A percentile compares a stretch with the other conserved stretches of the same genome.
These are phyloP conservation scores for Gymnobelideus leadbeateri DNA, from an alignment of 2,113 vertebrate species.

Conservation along the genomic window DNA sequence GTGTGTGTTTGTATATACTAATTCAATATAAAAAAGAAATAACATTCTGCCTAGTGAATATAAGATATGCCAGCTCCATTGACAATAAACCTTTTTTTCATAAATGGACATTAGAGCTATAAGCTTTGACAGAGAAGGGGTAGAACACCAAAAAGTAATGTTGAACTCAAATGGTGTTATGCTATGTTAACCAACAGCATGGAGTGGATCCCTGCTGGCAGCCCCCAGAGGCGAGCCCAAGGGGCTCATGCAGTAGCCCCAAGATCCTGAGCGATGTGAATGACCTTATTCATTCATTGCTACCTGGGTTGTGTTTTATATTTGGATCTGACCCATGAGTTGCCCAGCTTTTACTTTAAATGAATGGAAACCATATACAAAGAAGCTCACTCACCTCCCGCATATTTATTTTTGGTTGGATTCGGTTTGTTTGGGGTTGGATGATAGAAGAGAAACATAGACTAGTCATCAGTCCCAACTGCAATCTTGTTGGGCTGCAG, in stretches of 20 bases:
- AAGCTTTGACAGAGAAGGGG: background rate
- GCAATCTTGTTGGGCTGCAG: background rate
- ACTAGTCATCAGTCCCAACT: background rate
- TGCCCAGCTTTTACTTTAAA: background rate
- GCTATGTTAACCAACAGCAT: background rate
- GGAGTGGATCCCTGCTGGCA: background rate
- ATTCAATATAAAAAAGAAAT: background rate
- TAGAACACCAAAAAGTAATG: background rate
- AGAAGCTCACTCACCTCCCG: background rate
- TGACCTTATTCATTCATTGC: background rate
- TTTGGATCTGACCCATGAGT: background rate
- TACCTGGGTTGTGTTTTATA: background rate
- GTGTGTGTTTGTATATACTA: background rate
- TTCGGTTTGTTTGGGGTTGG: background rate
- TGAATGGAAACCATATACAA: background rate
- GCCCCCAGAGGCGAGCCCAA: background rate
- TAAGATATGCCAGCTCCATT: background rate
- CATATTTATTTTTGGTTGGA: background rate
- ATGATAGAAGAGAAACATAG: background rate
- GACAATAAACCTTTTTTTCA: slow-evolving; percentile 1
- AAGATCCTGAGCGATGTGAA: background rate
- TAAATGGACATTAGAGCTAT: background rate
- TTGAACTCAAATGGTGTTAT: background rate
- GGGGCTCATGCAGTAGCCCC: background rate
- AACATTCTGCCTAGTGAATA: background rate